phyloP scores from a whole-genome alignment of 1,140 invertebrate genomes.

The Mercenaria mercenaria region DNA sequence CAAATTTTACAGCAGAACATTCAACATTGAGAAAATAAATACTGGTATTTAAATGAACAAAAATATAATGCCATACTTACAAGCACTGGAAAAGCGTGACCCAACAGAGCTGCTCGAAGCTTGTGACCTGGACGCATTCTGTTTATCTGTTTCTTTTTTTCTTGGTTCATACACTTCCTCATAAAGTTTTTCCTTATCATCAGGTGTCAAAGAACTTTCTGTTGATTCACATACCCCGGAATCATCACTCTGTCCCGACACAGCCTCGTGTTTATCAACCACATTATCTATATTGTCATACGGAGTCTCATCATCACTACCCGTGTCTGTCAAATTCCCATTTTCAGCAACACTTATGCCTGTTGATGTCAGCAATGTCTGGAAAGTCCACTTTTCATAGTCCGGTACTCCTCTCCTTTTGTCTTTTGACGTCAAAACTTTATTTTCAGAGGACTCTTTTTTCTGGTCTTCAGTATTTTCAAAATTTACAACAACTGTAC shows the following conservation, averaged over 20 bases:
- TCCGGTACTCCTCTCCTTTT: slow-evolving; percentile 49
- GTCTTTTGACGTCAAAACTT: neutral
- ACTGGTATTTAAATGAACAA: too few relatives aligned
- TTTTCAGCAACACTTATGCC: slow-evolving; percentile 46
- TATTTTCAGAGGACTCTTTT: neutral
- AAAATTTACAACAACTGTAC: neutral
- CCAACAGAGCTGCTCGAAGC: neutral
- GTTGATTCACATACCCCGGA: slow-evolving; percentile 44
- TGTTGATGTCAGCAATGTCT: slow-evolving; percentile 17
- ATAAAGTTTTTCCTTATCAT: neutral
- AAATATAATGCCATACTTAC: too few relatives aligned
- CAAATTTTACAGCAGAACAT: too few relatives aligned
- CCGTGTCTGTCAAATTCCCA: slow-evolving; percentile 19
- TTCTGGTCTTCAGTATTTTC: neutral
- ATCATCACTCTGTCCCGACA: slow-evolving; percentile 48
- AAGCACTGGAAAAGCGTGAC: slow-evolving; percentile 34
- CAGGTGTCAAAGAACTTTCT: slow-evolving; percentile 1
- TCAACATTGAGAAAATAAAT: too few relatives aligned
- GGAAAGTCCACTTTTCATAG: slow-evolving; percentile 61
- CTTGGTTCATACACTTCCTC: neutral
- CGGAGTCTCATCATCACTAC: slow-evolving; percentile 43
- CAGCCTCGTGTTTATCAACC: slow-evolving; percentile 10
- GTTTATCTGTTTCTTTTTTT: neutral
- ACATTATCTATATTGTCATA: slow-evolving; percentile 50
- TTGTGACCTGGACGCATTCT: neutral